Evolutionary conservation across 2,888 invertebrate genomes (phyloP).

Genomic region (Diarsia brunnea): DNA sequence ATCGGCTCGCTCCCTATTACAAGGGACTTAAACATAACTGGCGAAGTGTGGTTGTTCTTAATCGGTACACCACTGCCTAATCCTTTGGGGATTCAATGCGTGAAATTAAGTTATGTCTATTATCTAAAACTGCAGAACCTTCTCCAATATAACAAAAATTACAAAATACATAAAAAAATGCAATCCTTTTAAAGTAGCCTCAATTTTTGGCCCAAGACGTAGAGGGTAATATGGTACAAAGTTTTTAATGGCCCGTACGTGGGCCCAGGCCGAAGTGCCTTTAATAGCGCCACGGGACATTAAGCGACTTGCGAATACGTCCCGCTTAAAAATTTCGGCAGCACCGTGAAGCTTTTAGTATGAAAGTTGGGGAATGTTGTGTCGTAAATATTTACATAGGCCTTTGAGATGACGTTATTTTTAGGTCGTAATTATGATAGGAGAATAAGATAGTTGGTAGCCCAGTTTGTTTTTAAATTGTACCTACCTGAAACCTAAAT

Average conservation of each 20-base stretch:
- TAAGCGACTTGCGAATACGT: constrained; percentile 63
- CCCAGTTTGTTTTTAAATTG: background rate
- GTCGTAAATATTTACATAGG: constrained; percentile 53
- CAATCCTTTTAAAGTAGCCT: constrained; percentile 64
- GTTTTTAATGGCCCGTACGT: constrained; percentile 81
- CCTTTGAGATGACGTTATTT: constrained; percentile 16
- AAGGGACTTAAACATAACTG: too few species aligned
- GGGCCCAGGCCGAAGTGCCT: constrained; percentile 74
- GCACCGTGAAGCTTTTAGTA: constrained; percentile 53
- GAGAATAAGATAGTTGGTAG: background rate
- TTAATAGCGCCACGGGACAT: constrained; percentile 72
- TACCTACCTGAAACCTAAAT: too few species aligned
- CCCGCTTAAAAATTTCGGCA: constrained; percentile 60
- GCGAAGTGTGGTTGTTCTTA: too few species aligned
- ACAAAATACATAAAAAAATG: constrained; percentile 29
- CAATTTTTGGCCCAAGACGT: constrained; percentile 69
- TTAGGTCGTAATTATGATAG: background rate
- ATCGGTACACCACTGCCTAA: too few species aligned
- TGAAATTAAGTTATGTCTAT: background rate
- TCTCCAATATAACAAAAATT: constrained; percentile 8
- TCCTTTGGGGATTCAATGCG: too few species aligned
- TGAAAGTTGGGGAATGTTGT: constrained; percentile 50
- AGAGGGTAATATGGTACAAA: constrained; percentile 77
- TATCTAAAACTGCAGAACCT: background rate
- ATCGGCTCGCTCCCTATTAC: too few species aligned